Evolutionary conservation across 2,113 vertebrate species (phyloP), one percentile per base, ranked within the genome.

Genomic region (Hassar affinis): DNA sequence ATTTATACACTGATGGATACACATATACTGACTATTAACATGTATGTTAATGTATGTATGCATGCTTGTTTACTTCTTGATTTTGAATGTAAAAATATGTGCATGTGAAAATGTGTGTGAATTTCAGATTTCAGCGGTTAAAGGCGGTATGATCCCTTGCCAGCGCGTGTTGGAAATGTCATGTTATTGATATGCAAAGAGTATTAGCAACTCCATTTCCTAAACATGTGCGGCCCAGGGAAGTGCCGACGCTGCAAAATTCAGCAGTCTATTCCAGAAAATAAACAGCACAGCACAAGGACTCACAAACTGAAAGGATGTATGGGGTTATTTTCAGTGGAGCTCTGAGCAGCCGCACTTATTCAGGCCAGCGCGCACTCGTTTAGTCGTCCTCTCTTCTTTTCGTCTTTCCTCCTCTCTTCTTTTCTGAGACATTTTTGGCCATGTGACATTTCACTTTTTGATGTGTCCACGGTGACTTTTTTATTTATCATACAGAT

Each of bases 201-300:
- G 59, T n/a, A 54, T 83, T 68, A 83, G 30, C 27, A 78, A 83
- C 8, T 18, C 64, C 38, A 66, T 78, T 78, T 64, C 33, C 25
- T 14, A 52, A 77, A 52, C 47, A 68, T 35, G 61, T 68, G 72
- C 54, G 74, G 59, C 69, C 80, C 54, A 4, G 25, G 17, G 14
- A 78, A 78, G 82, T 83, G 81, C 81, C 7, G 72, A 83, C 22
- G 27, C 27, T 14, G 59, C 57, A 78, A 62, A 76, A 68, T 25
- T 68, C 35, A 90, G 90, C 81, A 84, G 85, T 56, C 51, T 72
- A 78, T 78, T 83, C 35, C 82, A 56, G 74, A 68, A 78, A 83
- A 83, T 83, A 83, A 83, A 68, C 82, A 66, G 61, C 82, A 38
- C 47, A 45, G 74, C 33, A 61, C 56, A 62, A 20, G 27, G 42